Conservation (phyloP, 2,888 invertebrate genomes). For the Temnothorax unifasciatus region DNA sequence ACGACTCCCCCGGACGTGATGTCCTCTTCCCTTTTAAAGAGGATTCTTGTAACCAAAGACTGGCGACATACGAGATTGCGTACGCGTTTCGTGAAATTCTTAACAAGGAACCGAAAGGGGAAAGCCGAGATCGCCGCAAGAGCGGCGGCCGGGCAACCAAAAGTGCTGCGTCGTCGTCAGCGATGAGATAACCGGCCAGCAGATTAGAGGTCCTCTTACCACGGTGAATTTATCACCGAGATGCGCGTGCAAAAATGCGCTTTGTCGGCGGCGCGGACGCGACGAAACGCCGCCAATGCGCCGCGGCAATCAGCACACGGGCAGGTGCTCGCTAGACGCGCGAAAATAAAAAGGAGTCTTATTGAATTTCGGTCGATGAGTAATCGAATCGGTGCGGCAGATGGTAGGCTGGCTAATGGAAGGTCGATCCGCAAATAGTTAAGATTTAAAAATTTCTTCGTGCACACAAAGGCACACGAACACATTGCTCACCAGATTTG, state of each 20-base stretch:
- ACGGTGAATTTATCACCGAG: conserved; percentile 71
- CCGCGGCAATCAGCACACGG: conserved; percentile 35
- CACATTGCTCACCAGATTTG: neutral
- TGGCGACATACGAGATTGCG: conserved; percentile 55
- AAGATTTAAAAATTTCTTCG: conserved; percentile 16
- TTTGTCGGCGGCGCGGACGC: conserved; percentile 70
- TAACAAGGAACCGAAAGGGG: conserved; percentile 57
- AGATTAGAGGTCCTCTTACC: conserved; percentile 74
- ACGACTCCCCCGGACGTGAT: conserved; percentile 13
- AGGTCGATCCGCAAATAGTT: conserved; percentile 39
- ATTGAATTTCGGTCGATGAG: conserved; percentile 62
- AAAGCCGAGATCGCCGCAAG: conserved; percentile 49
- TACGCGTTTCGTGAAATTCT: conserved; percentile 69
- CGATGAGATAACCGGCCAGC: conserved; percentile 71
- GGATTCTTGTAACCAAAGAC: conserved; percentile 52
- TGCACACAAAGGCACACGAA: neutral
- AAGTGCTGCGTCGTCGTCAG: conserved; percentile 66
- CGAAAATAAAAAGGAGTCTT: conserved; percentile 50
- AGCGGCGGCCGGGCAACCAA: conserved; percentile 57
- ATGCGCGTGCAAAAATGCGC: conserved; percentile 77
- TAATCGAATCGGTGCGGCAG: conserved; percentile 56
- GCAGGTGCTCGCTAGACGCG: conserved; percentile 51
- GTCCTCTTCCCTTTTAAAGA: conserved; percentile 54
- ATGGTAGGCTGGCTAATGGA: conserved; percentile 50
- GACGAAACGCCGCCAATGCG: conserved; percentile 25